Percentiles rank a stretch among this genome's conserved stretches.
phyloP scores from a whole-genome alignment of 2,113 vertebrate genomes.

The Anser brachyrhynchus region DNA sequence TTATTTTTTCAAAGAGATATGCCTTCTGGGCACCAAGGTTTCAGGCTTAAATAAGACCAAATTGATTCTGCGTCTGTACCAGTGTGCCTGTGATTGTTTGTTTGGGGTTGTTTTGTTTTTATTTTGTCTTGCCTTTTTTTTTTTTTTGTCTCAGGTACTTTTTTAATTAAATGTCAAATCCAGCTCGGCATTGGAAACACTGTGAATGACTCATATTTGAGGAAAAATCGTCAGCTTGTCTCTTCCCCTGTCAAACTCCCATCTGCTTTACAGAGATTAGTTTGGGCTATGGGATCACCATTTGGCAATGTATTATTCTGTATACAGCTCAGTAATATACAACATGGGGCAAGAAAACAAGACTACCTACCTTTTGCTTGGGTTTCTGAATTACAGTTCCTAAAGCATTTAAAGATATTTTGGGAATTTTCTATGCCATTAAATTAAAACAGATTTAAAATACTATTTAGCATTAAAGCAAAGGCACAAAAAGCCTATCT shows the following conservation, averaged over 20 bases:
- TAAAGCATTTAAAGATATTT: slow-evolving; percentile 22
- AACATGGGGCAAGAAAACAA: not conserved
- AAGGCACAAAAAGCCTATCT: not conserved
- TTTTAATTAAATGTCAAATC: slow-evolving; percentile 68
- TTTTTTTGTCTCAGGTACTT: not conserved
- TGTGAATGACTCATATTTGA: slow-evolving; percentile 40
- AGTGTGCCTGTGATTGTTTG: not conserved
- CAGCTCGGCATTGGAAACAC: slow-evolving; percentile 37
- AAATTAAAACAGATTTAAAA: slow-evolving; percentile 3
- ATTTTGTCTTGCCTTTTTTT: not conserved
- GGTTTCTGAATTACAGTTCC: not conserved
- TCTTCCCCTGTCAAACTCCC: slow-evolving; percentile 54
- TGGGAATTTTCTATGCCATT: not conserved
- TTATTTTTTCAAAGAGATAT: not conserved
- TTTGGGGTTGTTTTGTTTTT: not conserved
- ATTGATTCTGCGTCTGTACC: slow-evolving; percentile 30
- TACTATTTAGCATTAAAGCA: not conserved
- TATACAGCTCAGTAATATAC: not conserved
- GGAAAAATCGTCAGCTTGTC: slow-evolving; percentile 61
- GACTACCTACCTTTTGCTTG: slow-evolving; percentile 23
- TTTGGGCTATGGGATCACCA: slow-evolving; percentile 42
- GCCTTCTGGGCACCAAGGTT: slow-evolving; percentile 24
- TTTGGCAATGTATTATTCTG: slow-evolving; percentile 22
- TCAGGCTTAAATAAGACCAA: slow-evolving; percentile 54
- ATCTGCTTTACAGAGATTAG: slow-evolving; percentile 53